Percentiles rank a stretch among this genome's conserved stretches.
These are phyloP conservation scores for Drosophila neotestacea DNA, from an alignment of 2,888 invertebrate species.

Conservation along the genomic window DNA sequence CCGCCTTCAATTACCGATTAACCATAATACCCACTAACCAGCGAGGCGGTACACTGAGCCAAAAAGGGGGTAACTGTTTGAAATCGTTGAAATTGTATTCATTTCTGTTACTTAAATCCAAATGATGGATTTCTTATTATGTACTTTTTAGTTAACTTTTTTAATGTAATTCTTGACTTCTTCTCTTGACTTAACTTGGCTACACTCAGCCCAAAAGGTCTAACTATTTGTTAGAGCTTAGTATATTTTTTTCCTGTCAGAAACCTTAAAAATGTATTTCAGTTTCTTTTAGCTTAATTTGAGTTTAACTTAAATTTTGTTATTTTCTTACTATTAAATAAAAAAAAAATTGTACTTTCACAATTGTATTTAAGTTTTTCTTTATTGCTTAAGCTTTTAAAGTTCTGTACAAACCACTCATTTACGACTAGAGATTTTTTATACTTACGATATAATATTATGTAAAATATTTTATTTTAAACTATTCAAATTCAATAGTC, in stretches of 20 bases:
- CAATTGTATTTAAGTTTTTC: too few relatives aligned
- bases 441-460: too few relatives aligned
- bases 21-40: neutral
- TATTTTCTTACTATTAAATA: too few relatives aligned
- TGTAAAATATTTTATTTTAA: too few relatives aligned
- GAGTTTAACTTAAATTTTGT: neutral
- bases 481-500: too few relatives aligned
- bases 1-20: conserved; percentile 6
- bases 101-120: neutral
- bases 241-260: neutral
- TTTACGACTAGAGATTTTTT: too few relatives aligned
- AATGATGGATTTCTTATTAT: neutral
- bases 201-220: neutral
- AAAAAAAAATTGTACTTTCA: too few relatives aligned
- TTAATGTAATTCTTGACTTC: neutral
- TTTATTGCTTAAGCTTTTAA: too few relatives aligned
- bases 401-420: too few relatives aligned
- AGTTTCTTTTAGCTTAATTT: neutral
- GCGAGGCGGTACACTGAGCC: conserved; percentile 8
- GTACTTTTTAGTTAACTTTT: neutral
- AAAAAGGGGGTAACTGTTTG: neutral
- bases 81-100: too few relatives aligned
- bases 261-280: neutral
- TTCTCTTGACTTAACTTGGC: neutral
- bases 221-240: neutral